Base-by-base conservation (phyloP, 2,113 vertebrate species). In the Phoenicopterus ruber region DNA sequence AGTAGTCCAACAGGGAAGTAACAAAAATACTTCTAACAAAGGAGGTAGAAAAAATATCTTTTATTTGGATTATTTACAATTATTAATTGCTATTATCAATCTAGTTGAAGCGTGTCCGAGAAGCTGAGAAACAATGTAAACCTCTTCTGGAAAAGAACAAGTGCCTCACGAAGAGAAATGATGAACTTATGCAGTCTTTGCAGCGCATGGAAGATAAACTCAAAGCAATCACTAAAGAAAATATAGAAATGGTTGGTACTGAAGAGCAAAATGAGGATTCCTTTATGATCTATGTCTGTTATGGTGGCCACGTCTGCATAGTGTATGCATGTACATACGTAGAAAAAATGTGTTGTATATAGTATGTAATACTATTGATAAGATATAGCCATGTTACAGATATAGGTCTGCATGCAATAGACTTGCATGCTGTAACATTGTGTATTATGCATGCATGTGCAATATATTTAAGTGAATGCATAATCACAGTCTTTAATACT, bases 101-200 rank as follows among this genome's bases (percentile, higher is more conserved):
- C 36, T 96, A 99, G 99, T 93, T 99, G 93, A 99, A 99, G 97
- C 99, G 99, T 49, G 98, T 99, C 42, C 98, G 99, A 86, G 99
- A 99, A 98, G 97, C 99, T 16, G 99, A 99, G 97, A 99, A 99
- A 88, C 99, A 99, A 91, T 99, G 98, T 95, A 99, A 99, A 97
- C 99, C 99, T 71, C 97, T 99, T 97, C 98, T 99, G 98, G 99
- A 99, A 93, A 99, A 99, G 98, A 99, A 99, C 98, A 99, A 99
- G 98, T 98, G 99, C 97, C 98, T 99, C 96, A 98, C 97, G 55
- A 99, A 99, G 98, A 99, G 99, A 98, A 99, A 99, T 3, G 99
- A 99, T 67, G 99, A 99, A 52, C 97, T 99, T 86, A 99, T 98
- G 96, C 98, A 99, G 74, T 99, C 99, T 20, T 96, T 99, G 90